Base-by-base conservation (phyloP, 2,888 invertebrate species). In the Piscicola geometra region DNA sequence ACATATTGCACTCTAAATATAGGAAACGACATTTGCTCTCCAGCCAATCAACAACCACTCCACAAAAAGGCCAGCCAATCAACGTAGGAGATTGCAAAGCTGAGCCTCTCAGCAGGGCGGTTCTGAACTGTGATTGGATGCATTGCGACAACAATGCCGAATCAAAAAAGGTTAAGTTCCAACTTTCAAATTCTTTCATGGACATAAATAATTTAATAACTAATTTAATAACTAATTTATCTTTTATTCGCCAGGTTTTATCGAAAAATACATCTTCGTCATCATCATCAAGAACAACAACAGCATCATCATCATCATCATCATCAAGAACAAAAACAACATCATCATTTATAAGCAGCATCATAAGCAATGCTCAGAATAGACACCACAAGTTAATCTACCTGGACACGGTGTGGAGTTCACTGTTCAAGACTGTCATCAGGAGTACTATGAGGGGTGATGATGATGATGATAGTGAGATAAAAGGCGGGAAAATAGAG, bases 51-150 rank as follows among this genome's bases (percentile, higher is more conserved):
- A 25, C 60, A 3, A 25, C n/a, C n/a, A 56, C n/a, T n/a, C n/a
- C 60, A 5, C 60, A 15, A 3, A 25, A 56, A 5, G 15, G 9
- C 15, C 60, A 56, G 25, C 60, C n/a, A 56, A 56, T 56, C 60
- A 56, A 5, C 3, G 3, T 56, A 5, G 60, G 60, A 56, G 60
- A 56, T 56, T 56, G 9, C n/a, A 56, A 56, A 56, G n/a, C 12
- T 56, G 60, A 56, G n/a, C 60, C 60, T 25, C 60, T 56, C 21
- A 56, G n/a, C 60, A 56, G 60, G n/a, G 60, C 60, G 5, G n/a
- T 56, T 21, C n/a, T 56, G 15, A 56, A 56, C n/a, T 56, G 60
- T 56, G 60, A 56, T 56, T 56, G 60, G 60, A 15, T 47, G 50
- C 9, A 15, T 47, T 21, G 9, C 50, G 9, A 21, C 50, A 47